Base-by-base conservation (phyloP, 2,888 invertebrate species). In the Mactromeris polynyma region DNA sequence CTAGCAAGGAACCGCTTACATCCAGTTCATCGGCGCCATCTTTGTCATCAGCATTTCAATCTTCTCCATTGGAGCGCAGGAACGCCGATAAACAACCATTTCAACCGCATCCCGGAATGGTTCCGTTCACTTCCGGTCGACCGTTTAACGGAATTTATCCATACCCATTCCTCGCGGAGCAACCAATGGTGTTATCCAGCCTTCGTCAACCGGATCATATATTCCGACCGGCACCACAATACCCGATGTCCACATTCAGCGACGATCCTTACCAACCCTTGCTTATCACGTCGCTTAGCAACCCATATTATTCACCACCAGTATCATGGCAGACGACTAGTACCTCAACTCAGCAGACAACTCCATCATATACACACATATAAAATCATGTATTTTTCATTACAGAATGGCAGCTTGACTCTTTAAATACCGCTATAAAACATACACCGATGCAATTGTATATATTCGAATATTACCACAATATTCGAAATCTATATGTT, bases 131-230 rank as follows among this genome's bases (percentile, higher is more conserved):
- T 78, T 69, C 89, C 38, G 89, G 90, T 6, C 82, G 92, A 64
- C 87, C 90, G 2, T 33, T 93, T 19, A 91, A 90, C 42, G 93
- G 95, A 6, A 93, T 95, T 40, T 95, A 93, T 85, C 95, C 95
- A 17, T 95, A 93, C 79, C 94, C 94, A 3, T 94, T 95, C 46
- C 87, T 95, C 19, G 94, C 95, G 3, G 95, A 95, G 38, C 94
- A 94, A 14, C 94, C 95, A 9, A 87, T 94, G 83, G 87, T 95
- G 85, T 88, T 95, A 85, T 95, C 95, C 54, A 93, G 93, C 17
- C 82, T 94, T 19, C 91, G 95, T 11, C 95, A 94, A 42, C 85
- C 90, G 11, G 94, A 94, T 17, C 88, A 94, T 26, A 85, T 93
- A 6, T 92, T 89, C 26, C 87, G 92, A 2, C 94, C 93, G 0